Percentiles rank a stretch among this genome's conserved stretches.
Conservation (phyloP, 2,888 invertebrate species). For the Entomobrya multifasciata region DNA sequence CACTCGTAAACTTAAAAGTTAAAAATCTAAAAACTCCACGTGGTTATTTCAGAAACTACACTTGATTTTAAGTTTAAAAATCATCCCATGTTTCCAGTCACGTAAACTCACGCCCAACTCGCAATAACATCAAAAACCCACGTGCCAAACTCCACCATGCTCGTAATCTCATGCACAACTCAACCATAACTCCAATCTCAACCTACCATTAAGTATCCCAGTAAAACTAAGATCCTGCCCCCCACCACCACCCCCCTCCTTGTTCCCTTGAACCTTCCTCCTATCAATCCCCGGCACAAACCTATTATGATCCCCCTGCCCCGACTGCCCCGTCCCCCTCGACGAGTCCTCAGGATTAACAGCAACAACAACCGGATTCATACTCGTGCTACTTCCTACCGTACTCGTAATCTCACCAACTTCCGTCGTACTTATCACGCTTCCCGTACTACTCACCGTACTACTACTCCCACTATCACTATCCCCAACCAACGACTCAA, state of each 20-base stretch:
- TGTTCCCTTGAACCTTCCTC: constrained; percentile 36
- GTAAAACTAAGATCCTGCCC: constrained; percentile 45
- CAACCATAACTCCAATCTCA: not conserved
- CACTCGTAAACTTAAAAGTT: not conserved
- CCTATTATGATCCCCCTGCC: not conserved
- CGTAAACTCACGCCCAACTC: not conserved
- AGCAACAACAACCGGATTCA: not conserved
- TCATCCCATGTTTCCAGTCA: not conserved
- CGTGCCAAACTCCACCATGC: not conserved
- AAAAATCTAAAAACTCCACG: not conserved
- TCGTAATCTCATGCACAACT: not conserved
- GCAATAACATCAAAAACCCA: not conserved
- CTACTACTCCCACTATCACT: not conserved
- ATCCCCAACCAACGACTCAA: not conserved
- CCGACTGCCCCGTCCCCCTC: not conserved
- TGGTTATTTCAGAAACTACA: not conserved
- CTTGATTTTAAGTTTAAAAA: not conserved
- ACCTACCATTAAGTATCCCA: constrained; percentile 59
- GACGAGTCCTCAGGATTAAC: not conserved
- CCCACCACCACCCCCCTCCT: not conserved
- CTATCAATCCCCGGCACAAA: not conserved
- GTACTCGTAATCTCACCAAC: not conserved
- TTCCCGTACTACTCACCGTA: not conserved
- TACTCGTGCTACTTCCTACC: not conserved
- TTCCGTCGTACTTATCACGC: not conserved